A percentile compares a stretch with the other conserved stretches of the same genome.
phyloP scores from a whole-genome alignment of 2,797 vertebrate species.

The Uromys caudimaculatus region DNA sequence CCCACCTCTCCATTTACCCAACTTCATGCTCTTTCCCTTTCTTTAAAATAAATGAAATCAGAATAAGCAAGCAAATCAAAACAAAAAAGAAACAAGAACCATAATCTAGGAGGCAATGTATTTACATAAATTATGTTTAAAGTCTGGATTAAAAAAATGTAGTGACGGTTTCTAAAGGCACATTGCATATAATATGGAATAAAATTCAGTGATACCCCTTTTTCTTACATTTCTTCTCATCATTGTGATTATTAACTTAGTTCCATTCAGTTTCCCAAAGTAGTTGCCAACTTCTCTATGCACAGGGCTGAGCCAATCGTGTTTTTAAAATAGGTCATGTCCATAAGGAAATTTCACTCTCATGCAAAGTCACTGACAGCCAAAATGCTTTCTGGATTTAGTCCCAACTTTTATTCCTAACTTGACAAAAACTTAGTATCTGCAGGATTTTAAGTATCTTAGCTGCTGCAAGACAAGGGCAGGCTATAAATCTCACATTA shows the following conservation, averaged over 20 bases:
- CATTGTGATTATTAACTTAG: background rate
- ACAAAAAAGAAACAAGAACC: background rate
- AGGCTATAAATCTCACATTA: conserved; percentile 18
- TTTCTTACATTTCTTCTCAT: background rate
- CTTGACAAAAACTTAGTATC: background rate
- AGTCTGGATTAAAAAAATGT: background rate
- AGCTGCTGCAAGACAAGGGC: background rate
- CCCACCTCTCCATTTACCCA: background rate
- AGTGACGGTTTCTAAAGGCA: background rate
- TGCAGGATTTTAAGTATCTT: conserved; percentile 42
- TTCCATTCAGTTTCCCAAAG: background rate
- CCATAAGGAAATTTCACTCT: background rate
- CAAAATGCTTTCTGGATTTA: background rate
- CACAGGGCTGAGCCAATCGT: background rate
- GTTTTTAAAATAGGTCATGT: background rate
- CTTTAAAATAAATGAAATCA: background rate
- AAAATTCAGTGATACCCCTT: background rate
- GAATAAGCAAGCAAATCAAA: background rate
- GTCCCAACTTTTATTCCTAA: conserved; percentile 55
- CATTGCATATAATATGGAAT: background rate
- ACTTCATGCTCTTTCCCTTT: background rate
- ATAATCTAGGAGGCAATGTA: background rate
- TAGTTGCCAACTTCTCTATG: background rate
- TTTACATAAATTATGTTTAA: background rate
- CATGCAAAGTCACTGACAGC: conserved; percentile 29